phyloP scores from a whole-genome alignment of 2,888 invertebrate genomes.

The Pseudolycoriella hygida region DNA sequence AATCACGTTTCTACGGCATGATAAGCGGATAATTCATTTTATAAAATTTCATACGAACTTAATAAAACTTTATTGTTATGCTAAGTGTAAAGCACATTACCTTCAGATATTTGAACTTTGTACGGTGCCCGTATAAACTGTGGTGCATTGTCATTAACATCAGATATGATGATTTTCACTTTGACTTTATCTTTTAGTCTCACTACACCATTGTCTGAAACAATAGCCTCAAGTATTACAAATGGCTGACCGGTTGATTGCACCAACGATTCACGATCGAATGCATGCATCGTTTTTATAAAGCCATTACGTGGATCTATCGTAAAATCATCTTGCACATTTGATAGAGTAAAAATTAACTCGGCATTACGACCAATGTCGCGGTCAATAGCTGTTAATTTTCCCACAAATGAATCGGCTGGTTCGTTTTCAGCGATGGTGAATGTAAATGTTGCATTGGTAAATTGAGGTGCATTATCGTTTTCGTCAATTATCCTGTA shows the following conservation, averaged over 20 bases:
- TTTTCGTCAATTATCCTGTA: slow-evolving; percentile 73
- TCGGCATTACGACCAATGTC: slow-evolving; percentile 89
- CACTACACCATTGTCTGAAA: slow-evolving; percentile 65
- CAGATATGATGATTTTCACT: slow-evolving; percentile 71
- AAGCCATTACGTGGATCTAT: slow-evolving; percentile 84
- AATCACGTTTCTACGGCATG: too few relatives aligned
- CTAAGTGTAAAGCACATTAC: too few relatives aligned
- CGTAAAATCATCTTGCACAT: slow-evolving; percentile 61
- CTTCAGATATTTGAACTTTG: slow-evolving; percentile 80
- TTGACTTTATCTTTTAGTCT: slow-evolving; percentile 70
- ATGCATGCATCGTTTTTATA: slow-evolving; percentile 65
- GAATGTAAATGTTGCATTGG: slow-evolving; percentile 78
- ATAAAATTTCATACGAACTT: too few relatives aligned
- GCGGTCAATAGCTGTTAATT: slow-evolving; percentile 70
- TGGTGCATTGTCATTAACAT: slow-evolving; percentile 83
- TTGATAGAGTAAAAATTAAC: slow-evolving; percentile 60
- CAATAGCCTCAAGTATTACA: slow-evolving; percentile 69
- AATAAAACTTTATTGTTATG: too few relatives aligned
- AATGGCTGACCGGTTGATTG: slow-evolving; percentile 59
- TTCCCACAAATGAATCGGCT: slow-evolving; percentile 80
- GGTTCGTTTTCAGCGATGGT: slow-evolving; percentile 77
- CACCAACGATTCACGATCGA: slow-evolving; percentile 78
- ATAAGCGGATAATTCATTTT: too few relatives aligned
- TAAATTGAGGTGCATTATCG: slow-evolving; percentile 86
- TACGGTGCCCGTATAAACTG: slow-evolving; percentile 70